Evolutionary conservation across 2,888 invertebrate species (phyloP), one percentile per base, ranked within the genome.

Genomic region (Sesamia inferens): DNA sequence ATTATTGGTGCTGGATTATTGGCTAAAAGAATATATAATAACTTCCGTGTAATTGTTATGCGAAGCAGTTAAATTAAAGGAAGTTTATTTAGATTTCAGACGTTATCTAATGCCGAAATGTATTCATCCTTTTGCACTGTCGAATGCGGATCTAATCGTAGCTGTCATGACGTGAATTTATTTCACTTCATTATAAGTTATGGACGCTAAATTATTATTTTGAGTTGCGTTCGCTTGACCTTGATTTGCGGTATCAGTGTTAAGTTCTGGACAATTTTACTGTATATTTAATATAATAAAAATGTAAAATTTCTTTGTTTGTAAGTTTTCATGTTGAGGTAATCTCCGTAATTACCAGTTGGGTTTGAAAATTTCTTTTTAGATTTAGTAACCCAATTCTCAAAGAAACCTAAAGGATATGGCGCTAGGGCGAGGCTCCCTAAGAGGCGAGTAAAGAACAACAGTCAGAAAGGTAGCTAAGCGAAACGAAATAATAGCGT

Each of bases 111-210:
- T 14, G 39, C 39, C 61, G 67, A 75, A 79, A 64, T 78, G 6
- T 61, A 74, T 70, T 71, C 70, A 76, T 75, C 75, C 68, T 71
- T 84, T 76, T 62, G 71, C 70, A 72, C 22, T 67, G 39, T 47
- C 63, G 55, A 74, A 74, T 64, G 68, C 63, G 76, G 74, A 83
- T 76, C 72, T 79, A 74, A 6, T 39, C 39, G 39, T 39, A 39
- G 54, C 62, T 47, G 48, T 55, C 76, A 80, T 76, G 84, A 71
- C 69, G 44, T 68, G 85, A 85, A 84, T 85, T 69, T 80, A 82
- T 85, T 83, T 73, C 58, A 62, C 74, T 79, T 79, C 67, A 79
- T 85, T 83, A 74, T 11, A 44, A 51, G 44, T 64, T 48, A 44
- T 57, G 67, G 70, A 61, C 31, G 62, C 44, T 47, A 62, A 66